Evolutionary conservation across 2,888 invertebrate genomes (phyloP).

Genomic region (Eristalis tenax): DNA sequence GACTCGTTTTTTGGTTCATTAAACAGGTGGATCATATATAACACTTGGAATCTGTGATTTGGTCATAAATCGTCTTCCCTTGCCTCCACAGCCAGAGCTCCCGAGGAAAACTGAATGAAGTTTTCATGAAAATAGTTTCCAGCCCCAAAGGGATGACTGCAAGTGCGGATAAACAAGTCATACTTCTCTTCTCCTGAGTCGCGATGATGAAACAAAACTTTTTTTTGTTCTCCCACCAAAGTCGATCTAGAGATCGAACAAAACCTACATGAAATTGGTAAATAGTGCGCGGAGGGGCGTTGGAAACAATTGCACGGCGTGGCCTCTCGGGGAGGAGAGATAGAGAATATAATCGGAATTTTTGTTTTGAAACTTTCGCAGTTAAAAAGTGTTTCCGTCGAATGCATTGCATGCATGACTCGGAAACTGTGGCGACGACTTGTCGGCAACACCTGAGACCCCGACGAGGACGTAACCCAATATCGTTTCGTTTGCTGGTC

Average conservation of each 20-base stretch:
- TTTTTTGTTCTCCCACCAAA: neutral
- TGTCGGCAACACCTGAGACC: slow-evolving; percentile 68
- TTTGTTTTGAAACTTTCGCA: slow-evolving; percentile 61
- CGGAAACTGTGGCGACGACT: slow-evolving; percentile 57
- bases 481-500: neutral
- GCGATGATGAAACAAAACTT: slow-evolving; percentile 57
- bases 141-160: slow-evolving; percentile 18
- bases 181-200: neutral
- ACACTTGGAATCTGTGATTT: slow-evolving; percentile 40
- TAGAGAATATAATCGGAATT: slow-evolving; percentile 35
- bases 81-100: neutral
- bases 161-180: slow-evolving; percentile 45
- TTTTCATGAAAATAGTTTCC: slow-evolving; percentile 33
- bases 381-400: slow-evolving; percentile 58
- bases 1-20: slow-evolving; percentile 46
- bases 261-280: slow-evolving; percentile 39
- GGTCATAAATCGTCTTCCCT: slow-evolving; percentile 43
- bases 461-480: slow-evolving; percentile 14
- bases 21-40: slow-evolving; percentile 51
- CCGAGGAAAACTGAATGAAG: slow-evolving; percentile 9
- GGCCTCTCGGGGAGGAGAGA: slow-evolving; percentile 39
- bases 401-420: slow-evolving; percentile 54
- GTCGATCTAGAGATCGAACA: slow-evolving; percentile 14
- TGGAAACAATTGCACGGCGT: slow-evolving; percentile 61
- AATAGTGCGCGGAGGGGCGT: slow-evolving; percentile 52